Evolutionary conservation across 1,140 invertebrate genomes (phyloP).

Genomic region (Drosophila mojavensis): DNA sequence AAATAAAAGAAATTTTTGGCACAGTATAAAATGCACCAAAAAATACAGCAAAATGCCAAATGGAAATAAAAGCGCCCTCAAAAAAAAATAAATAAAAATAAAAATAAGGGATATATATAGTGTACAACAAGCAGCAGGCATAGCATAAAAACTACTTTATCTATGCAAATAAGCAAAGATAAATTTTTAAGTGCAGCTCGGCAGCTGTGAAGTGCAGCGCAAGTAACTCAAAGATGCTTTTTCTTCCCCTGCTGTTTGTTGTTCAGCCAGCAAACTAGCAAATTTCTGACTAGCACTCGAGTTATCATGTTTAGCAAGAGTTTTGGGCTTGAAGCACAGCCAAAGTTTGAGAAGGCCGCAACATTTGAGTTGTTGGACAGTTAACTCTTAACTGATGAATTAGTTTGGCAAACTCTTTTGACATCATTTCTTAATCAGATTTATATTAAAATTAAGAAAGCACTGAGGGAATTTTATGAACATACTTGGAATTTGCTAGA

Average conservation of each 20-base stretch:
- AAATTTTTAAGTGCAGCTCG: constrained; percentile 54
- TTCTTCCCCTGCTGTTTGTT: background rate
- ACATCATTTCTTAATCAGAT: constrained; percentile 35
- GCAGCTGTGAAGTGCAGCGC: constrained; percentile 36
- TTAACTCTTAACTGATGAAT: constrained; percentile 38
- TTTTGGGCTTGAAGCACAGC: constrained; percentile 20
- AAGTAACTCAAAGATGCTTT: constrained; percentile 45
- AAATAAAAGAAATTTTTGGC: constrained; percentile 50
- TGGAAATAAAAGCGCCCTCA: background rate
- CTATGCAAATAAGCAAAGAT: constrained; percentile 53
- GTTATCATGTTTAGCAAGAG: constrained; percentile 57
- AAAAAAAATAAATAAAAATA: constrained; percentile 15
- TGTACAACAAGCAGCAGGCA: constrained; percentile 10
- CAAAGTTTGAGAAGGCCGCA: constrained; percentile 12
- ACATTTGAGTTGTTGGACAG: constrained; percentile 13
- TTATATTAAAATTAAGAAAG: background rate
- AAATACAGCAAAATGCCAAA: constrained; percentile 12
- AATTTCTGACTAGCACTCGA: constrained; percentile 32
- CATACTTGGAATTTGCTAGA: no score
- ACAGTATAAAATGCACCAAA: constrained; percentile 40
- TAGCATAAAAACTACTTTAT: constrained; percentile 21
- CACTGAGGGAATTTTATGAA: background rate
- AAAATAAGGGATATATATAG: background rate
- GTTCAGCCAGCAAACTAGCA: constrained; percentile 24
- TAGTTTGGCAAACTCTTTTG: constrained; percentile 21